Base-by-base conservation (phyloP, 2,113 vertebrate genomes). In the Stigmatopora argus region DNA sequence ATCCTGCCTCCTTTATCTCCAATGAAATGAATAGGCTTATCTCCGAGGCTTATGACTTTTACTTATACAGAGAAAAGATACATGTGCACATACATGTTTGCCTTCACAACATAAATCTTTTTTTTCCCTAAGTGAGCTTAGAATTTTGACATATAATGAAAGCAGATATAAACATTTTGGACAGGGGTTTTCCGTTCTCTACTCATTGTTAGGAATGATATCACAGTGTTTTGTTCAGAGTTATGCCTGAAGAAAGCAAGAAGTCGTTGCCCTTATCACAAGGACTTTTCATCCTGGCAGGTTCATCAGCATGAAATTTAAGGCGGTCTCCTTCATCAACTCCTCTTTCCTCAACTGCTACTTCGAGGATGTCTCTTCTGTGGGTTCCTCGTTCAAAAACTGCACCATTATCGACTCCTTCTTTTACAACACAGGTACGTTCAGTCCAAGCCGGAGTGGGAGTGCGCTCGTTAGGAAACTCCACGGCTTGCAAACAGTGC, bases 261-360 rank as follows among this genome's bases (percentile, higher is more conserved):
- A 51, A 51, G 48, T 51, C 48, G 14, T 18, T n/a, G n/a, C 49
- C 49, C 49, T 9, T 55, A 12, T 23, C 8, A 19, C 19, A 8
- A 55, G 65, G 13, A 3, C 17, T 47, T 19, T 19, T 19, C 23
- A 38, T 60, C 1, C 9, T 53, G 21, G 15, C 90, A 99, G 97
- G 84, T 99, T 99, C 64, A 75, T 91, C 62, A 83, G 86, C 58
- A 96, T 99, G 93, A 98, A 94, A 85, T 92, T 99, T 86, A 99
- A 95, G 86, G 90, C 94, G 0, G 94, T 98, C 76, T 95, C 90
- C 0, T 99, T 98, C 85, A 91, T 97, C 83, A 92, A 98, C 80
- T 94, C 93, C 0, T 89, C 93, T 23, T 99, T 99, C 87, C 86
- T 94, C 82, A 92, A 90, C 74, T 98, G 97, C 84, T 87, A 89